Conservation (phyloP, 1,140 invertebrate genomes). For the Zaprionus inermis region DNA sequence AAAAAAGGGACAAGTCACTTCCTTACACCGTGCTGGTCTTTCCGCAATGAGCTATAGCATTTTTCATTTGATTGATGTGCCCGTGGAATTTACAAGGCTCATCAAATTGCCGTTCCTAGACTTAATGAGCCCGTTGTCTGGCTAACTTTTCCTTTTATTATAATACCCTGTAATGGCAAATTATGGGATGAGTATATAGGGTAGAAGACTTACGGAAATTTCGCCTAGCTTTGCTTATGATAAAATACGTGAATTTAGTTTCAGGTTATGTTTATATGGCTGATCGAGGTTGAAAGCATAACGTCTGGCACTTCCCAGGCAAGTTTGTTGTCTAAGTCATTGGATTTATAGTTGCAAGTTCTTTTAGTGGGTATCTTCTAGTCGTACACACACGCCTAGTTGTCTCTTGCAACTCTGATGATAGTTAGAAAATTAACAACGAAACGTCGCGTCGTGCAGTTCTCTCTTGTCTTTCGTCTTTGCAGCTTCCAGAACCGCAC, state of each 20-base stretch:
- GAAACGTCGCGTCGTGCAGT: slow-evolving; percentile 4
- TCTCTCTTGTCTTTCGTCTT: slow-evolving; percentile 56
- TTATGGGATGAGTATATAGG: neutral
- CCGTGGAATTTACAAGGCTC: slow-evolving; percentile 18
- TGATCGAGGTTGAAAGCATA: too few relatives aligned
- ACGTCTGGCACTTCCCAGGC: neutral
- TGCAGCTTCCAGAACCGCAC: neutral
- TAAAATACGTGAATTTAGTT: too few relatives aligned
- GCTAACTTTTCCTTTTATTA: slow-evolving; percentile 13
- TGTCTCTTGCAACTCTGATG: neutral
- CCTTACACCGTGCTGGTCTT: slow-evolving; percentile 42
- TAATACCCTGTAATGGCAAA: neutral
- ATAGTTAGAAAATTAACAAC: slow-evolving; percentile 25
- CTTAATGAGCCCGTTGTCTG: slow-evolving; percentile 25
- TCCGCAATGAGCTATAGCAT: slow-evolving; percentile 51
- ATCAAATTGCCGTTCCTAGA: slow-evolving; percentile 22
- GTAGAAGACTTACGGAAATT: too few relatives aligned
- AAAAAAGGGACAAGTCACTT: slow-evolving; percentile 53
- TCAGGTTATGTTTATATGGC: too few relatives aligned
- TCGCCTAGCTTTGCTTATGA: too few relatives aligned
- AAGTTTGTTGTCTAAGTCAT: slow-evolving; percentile 52
- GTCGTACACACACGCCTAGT: neutral
- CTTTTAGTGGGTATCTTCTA: neutral
- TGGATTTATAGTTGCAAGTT: slow-evolving; percentile 36
- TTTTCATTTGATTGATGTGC: slow-evolving; percentile 65